A percentile compares a stretch with the other conserved stretches of the same genome.
phyloP scores from a whole-genome alignment of 1,140 invertebrate genomes.

The Diorhabda carinulata region DNA sequence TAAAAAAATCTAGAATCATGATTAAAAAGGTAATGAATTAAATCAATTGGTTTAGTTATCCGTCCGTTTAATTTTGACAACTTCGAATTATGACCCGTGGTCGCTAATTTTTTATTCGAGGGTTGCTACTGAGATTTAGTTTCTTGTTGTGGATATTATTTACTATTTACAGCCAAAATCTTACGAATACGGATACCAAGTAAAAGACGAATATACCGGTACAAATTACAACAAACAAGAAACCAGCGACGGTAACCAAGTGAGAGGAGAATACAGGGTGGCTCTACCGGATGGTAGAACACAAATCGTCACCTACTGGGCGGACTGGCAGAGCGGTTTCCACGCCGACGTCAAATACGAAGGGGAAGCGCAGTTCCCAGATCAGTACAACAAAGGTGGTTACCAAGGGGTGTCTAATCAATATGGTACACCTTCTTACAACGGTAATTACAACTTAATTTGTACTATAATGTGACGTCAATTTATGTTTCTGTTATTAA shows the following conservation, averaged over 20 bases:
- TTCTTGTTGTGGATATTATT: background rate
- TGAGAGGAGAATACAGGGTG: constrained; percentile 69
- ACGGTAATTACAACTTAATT: no score
- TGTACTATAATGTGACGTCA: background rate
- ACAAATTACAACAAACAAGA: constrained; percentile 70
- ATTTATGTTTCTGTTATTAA: background rate
- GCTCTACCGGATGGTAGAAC: constrained; percentile 69
- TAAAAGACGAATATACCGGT: constrained; percentile 68
- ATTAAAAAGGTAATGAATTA: no score
- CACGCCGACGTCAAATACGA: constrained; percentile 77
- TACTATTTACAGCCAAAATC: constrained; percentile 62
- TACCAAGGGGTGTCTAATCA: constrained; percentile 21
- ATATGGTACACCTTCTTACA: constrained; percentile 13
- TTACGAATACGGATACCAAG: constrained; percentile 75
- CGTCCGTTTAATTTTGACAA: no score
- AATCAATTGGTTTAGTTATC: no score
- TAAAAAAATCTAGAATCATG: no score
- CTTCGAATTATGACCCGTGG: no score
- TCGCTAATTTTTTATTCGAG: background rate
- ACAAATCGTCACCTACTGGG: constrained; percentile 71
- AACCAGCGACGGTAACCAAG: constrained; percentile 67
- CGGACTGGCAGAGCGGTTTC: constrained; percentile 73
- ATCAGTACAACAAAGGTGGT: constrained; percentile 40
- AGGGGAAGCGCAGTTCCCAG: constrained; percentile 64
- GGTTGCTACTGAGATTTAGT: no score